A percentile compares a stretch with the other conserved stretches of the same genome.
These are phyloP conservation scores for Lutraria lutraria DNA, from an alignment of 2,888 invertebrate genomes.

Conservation along the genomic window DNA sequence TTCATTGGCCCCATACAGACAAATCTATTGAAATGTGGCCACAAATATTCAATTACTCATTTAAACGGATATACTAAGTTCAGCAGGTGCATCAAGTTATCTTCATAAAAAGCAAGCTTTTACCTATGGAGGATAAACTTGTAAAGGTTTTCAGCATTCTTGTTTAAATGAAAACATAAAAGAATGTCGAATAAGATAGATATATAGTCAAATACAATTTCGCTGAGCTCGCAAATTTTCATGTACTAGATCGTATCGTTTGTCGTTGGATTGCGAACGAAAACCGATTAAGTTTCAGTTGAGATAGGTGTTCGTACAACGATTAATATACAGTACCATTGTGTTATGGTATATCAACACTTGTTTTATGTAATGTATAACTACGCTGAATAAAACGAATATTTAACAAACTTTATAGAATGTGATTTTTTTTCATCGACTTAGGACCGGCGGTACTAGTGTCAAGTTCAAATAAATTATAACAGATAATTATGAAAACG, in stretches of 20 bases:
- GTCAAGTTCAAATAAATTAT: too few relatives aligned
- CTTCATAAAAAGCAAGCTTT: slow-evolving; percentile 22
- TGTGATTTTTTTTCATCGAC: too few relatives aligned
- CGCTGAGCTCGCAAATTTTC: slow-evolving; percentile 8
- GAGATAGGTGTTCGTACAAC: background rate
- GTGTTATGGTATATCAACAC: background rate
- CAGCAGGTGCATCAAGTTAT: slow-evolving; percentile 20
- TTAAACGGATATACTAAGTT: slow-evolving; percentile 13
- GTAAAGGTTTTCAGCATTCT: background rate
- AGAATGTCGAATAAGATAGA: background rate
- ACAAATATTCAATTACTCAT: slow-evolving; percentile 35
- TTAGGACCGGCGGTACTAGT: too few relatives aligned
- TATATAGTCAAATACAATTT: background rate
- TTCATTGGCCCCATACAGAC: slow-evolving; percentile 10
- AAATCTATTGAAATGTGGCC: slow-evolving; percentile 26
- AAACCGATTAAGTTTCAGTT: background rate
- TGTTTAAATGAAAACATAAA: background rate
- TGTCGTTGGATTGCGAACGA: background rate
- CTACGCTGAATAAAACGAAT: too few relatives aligned
- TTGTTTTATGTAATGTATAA: too few relatives aligned
- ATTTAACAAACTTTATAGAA: too few relatives aligned
- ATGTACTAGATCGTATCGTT: background rate
- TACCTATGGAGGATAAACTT: slow-evolving; percentile 5
- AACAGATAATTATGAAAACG: too few relatives aligned
- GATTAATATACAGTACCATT: background rate